Percentiles rank a stretch among this genome's conserved stretches.
These are phyloP conservation scores for Balanococcus diminutus DNA, from an alignment of 2,888 invertebrate species.

Conservation along the genomic window DNA sequence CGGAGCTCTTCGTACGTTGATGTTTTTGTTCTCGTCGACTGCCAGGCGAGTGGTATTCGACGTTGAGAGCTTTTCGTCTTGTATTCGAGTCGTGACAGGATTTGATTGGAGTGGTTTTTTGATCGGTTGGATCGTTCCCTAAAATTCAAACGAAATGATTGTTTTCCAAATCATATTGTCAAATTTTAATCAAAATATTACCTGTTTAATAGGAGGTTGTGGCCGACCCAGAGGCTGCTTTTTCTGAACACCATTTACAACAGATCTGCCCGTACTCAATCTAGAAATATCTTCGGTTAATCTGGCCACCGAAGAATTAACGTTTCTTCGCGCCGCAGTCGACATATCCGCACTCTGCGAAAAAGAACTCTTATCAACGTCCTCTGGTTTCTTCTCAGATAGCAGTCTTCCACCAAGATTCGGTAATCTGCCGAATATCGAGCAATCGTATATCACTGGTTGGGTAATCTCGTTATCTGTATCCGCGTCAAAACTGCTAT, in stretches of 20 bases:
- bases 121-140: neutral
- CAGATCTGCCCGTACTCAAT: neutral
- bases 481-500: neutral
- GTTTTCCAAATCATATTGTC: neutral
- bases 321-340: slow-evolving; percentile 2
- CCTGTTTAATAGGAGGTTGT: neutral
- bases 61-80: neutral
- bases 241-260: neutral
- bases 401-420: slow-evolving; percentile 63
- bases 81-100: neutral
- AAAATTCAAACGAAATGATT: neutral
- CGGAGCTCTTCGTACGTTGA: neutral
- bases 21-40: neutral
- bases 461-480: slow-evolving; percentile 42
- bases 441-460: slow-evolving; percentile 26
- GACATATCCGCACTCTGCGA: slow-evolving; percentile 35
- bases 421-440: slow-evolving; percentile 61
- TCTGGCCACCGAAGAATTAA: slow-evolving; percentile 15
- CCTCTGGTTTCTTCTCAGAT: slow-evolving; percentile 55
- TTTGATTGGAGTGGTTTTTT: neutral
- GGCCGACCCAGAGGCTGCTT: neutral
- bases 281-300: slow-evolving; percentile 29
- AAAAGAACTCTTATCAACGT: neutral
- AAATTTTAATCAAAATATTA: neutral
- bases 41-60: neutral